Base-by-base conservation (phyloP, 2,888 invertebrate species). In the Andricus quercusramuli region DNA sequence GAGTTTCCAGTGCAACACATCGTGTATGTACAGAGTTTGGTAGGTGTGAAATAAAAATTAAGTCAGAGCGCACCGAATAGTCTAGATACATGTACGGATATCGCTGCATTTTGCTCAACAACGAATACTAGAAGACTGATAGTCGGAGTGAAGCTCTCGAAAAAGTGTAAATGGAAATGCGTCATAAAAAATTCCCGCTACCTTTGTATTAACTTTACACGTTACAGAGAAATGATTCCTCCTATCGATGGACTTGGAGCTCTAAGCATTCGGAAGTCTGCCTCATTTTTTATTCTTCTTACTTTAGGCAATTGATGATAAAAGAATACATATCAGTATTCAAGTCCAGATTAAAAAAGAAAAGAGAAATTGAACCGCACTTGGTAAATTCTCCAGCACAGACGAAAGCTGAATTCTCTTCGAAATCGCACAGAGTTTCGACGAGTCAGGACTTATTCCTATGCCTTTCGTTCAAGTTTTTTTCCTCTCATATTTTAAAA, bases 401-500 rank as follows among this genome's bases (percentile, higher is more conserved):
- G 56, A 56, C 51, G 74, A 56, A 32, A 74, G 56, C 32, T 37
- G 32, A 74, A 74, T 32, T 51, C 32, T 29, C 32, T 74, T 51
- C 32, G 20, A 44, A 68, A 25, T 22, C 25, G 20, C 20, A 20
- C 29, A 4, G 51, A 74, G 29, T 62, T 62, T 15, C 25, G 13
- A 56, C 32, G 29, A 51, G 9, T n/a, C 65, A 79, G 76, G 67
- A 77, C 78, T 82, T 66, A 79, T 76, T 79, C 44, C 68, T 67
- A 77, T 79, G 77, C 80, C 78, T 79, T 79, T 77, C 29, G n/a
- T 56, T 62, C 78, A 59, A 65, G 77, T 70, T 59, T 67, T 47
- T 41, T 76, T 64, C 25, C 41, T 74, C 29, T 51, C 41, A 17
- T 44, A 44, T 70, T 47, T 62, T 74, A 29, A 76, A 47, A 56